Conservation (phyloP, 2,113 vertebrate species). For the Cephalopterus ornatus region DNA sequence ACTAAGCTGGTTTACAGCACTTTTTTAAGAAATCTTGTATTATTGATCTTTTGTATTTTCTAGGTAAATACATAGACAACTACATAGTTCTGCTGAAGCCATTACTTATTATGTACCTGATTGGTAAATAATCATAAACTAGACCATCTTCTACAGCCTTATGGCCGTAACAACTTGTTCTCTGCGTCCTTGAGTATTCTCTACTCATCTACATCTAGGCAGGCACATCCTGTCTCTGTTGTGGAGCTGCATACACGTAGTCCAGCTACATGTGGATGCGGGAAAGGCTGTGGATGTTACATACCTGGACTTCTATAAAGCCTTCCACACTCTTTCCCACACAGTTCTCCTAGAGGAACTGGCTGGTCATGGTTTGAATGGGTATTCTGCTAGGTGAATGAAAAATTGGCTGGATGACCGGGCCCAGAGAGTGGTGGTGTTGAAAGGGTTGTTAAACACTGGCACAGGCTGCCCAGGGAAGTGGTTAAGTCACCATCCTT, state of each 20-base stretch:
- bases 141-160: background rate
- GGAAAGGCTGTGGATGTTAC: background rate
- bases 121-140: background rate
- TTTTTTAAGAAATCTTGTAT: background rate
- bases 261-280: background rate
- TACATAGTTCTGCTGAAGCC: background rate
- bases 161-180: background rate
- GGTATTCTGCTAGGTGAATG: background rate
- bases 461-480: background rate
- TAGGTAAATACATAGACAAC: background rate
- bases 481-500: background rate
- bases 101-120: background rate
- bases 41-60: background rate
- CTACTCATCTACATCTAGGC: background rate
- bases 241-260: fast-evolving
- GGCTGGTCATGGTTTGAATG: background rate
- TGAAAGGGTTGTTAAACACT: background rate
- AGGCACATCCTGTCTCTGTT: background rate
- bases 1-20: background rate
- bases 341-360: background rate
- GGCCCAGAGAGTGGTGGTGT: background rate
- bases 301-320: background rate
- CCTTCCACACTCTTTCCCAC: background rate
- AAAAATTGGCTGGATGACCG: background rate
- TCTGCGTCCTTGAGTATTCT: background rate